A percentile compares a stretch with the other conserved stretches of the same genome.
These are phyloP conservation scores for Odobenus rosmarus DNA, from an alignment of 2,113 vertebrate species.

Conservation along the genomic window DNA sequence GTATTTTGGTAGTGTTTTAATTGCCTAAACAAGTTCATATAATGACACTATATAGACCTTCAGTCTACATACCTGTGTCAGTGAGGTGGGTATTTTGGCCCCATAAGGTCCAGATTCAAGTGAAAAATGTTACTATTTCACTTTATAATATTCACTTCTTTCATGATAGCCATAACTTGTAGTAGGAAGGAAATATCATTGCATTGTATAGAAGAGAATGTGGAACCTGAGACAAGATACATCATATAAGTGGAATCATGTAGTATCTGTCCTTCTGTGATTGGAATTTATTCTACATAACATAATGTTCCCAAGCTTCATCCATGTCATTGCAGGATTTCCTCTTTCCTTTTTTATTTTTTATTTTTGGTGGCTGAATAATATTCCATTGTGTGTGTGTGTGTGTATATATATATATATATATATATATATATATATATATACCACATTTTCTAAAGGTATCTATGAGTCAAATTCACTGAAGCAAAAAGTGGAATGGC, in stretches of 20 bases:
- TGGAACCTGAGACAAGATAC: not conserved
- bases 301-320: not conserved
- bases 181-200: not conserved
- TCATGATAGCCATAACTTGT: not conserved
- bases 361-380: not conserved
- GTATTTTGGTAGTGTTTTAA: not conserved
- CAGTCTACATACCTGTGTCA: not conserved
- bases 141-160: not conserved
- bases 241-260: not conserved
- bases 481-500: not conserved
- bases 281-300: not conserved
- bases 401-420: no score
- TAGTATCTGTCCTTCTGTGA: not conserved
- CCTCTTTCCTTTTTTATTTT: not conserved
- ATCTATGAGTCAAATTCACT: not conserved
- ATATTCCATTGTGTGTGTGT: not conserved
- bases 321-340: not conserved
- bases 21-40: not conserved
- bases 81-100: not conserved
- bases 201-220: not conserved
- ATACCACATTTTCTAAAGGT: not conserved
- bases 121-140: not conserved
- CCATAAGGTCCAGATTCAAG: not conserved
- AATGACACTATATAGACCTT: not conserved
- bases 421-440: no score